These are phyloP conservation scores for Eulemur rufifrons DNA, from an alignment of 2,113 vertebrate species.

Conservation along the genomic window DNA sequence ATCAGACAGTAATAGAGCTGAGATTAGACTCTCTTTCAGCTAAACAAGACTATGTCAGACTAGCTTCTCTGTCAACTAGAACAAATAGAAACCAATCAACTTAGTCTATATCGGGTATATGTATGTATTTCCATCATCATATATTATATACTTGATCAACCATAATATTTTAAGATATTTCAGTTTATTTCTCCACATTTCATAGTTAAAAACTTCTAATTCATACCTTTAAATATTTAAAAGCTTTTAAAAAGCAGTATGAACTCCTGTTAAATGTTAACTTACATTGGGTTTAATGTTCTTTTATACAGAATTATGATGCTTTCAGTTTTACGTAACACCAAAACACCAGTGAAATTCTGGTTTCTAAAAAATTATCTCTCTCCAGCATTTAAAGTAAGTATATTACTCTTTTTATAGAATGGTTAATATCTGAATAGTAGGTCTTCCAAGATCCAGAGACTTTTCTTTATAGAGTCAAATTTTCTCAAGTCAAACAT, in stretches of 20 bases:
- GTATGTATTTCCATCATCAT: neutral
- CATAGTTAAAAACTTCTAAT: neutral
- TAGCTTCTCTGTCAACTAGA: neutral
- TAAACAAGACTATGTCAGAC: neutral
- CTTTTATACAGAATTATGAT: constrained; percentile 96
- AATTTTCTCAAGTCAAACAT: neutral
- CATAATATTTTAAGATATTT: neutral
- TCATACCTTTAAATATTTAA: neutral
- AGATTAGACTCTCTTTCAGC: neutral
- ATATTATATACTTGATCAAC: neutral
- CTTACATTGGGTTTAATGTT: constrained; percentile 67
- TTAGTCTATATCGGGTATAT: neutral
- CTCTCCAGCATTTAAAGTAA: constrained; percentile 97
- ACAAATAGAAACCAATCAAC: neutral
- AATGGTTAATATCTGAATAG: neutral
- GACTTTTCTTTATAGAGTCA: neutral
- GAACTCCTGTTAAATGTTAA: constrained; percentile 50
- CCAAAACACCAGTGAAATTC: constrained; percentile 96
- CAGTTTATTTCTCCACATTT: neutral
- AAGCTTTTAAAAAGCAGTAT: constrained; percentile 26
- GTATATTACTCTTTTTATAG: neutral
- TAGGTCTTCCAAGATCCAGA: neutral
- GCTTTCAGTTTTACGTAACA: constrained; percentile 95
- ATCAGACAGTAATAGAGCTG: neutral
- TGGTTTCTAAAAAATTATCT: constrained; percentile 99